Conservation (phyloP, 2,888 invertebrate species). For the Ophion slaviceki region DNA sequence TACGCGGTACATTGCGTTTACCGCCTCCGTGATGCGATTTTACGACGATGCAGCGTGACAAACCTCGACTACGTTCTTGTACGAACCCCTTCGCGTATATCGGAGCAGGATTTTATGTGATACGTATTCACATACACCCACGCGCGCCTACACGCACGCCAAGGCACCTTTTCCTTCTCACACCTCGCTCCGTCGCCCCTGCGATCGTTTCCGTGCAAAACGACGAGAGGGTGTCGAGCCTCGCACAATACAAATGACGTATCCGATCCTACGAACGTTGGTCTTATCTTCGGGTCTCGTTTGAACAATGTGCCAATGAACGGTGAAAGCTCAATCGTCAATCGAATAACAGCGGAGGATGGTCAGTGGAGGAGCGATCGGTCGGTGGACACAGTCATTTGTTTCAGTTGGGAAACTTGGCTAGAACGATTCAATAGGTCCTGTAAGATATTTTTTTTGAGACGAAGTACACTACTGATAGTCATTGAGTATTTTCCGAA, state of each 20-base stretch:
- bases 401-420: too few species aligned
- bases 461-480: too few species aligned
- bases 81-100: conserved; percentile 41
- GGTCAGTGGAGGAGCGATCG: too few species aligned
- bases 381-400: too few species aligned
- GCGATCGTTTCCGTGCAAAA: conserved; percentile 48
- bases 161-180: conserved; percentile 16
- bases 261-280: neutral
- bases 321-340: too few species aligned
- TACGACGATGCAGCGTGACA: conserved; percentile 77
- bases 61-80: conserved; percentile 70
- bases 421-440: too few species aligned
- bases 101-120: conserved; percentile 27
- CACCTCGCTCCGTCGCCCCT: conserved; percentile 39
- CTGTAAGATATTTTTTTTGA: too few species aligned
- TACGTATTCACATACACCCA: conserved; percentile 9
- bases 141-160: too few species aligned
- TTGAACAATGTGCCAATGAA: too few species aligned
- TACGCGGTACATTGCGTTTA: conserved; percentile 81
- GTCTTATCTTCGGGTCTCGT: neutral
- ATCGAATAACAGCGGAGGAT: too few species aligned
- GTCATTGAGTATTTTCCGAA: too few species aligned
- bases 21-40: conserved; percentile 80
- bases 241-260: neutral
- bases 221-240: conserved; percentile 66